Conservation (phyloP, 2,888 invertebrate genomes). For the Odontothrips loti region DNA sequence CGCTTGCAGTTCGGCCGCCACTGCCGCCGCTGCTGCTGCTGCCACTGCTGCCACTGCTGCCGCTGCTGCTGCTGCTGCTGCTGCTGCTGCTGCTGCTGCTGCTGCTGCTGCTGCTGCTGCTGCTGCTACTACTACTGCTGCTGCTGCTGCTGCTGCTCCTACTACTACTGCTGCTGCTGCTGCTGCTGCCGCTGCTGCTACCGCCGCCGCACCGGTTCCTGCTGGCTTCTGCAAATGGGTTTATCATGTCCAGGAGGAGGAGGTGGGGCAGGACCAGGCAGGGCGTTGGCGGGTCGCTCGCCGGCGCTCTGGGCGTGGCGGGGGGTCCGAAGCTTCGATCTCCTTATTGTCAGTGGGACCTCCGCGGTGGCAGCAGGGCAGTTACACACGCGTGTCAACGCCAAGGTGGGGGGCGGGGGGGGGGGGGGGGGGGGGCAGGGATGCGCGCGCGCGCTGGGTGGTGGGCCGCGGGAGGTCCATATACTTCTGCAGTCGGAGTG, state of each 20-base stretch:
- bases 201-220: neutral
- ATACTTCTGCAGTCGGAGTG: too few relatives aligned
- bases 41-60: neutral
- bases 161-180: neutral
- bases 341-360: too few relatives aligned
- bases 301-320: too few relatives aligned
- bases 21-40: neutral
- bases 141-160: too few relatives aligned
- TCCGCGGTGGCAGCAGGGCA: too few relatives aligned
- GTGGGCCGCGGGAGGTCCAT: too few relatives aligned
- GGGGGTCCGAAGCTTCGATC: too few relatives aligned
- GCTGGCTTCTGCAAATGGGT: slow-evolving; percentile 8
- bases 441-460: too few relatives aligned
- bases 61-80: neutral
- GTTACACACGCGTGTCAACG: too few relatives aligned
- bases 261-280: neutral
- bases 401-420: too few relatives aligned
- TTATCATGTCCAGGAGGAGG: neutral
- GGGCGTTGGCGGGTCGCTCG: too few relatives aligned
- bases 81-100: neutral
- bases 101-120: neutral
- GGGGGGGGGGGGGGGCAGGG: too few relatives aligned
- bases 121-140: neutral
- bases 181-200: neutral
- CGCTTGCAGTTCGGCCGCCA: neutral